A percentile compares a stretch with the other conserved stretches of the same genome.
Evolutionary conservation across 2,113 vertebrate species (phyloP).

Genomic region (Connochaetes taurinus): DNA sequence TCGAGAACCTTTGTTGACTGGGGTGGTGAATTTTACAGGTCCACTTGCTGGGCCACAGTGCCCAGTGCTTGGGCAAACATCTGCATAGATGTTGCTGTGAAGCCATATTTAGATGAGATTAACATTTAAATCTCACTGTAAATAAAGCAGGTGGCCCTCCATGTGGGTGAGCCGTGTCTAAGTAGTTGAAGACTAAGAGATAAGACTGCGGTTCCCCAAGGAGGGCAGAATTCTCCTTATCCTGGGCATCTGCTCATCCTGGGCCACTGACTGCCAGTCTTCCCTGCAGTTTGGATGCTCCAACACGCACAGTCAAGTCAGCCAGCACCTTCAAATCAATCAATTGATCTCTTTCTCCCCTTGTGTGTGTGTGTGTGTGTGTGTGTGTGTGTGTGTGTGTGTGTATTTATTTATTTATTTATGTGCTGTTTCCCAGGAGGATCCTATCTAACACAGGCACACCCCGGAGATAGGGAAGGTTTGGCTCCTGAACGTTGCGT

Average conservation of each 20-base stretch:
- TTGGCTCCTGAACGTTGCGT: neutral
- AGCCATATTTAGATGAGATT: neutral
- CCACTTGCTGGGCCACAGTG: neutral
- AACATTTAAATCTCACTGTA: too few relatives aligned
- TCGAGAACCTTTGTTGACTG: fast-evolving
- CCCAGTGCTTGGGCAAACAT: neutral
- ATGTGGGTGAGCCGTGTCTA: neutral
- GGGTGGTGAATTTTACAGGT: fast-evolving
- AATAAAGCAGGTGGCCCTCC: neutral
- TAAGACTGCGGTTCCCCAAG: fast-evolving
- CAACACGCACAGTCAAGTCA: fast-evolving
- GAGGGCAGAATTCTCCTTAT: fast-evolving
- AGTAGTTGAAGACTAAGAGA: neutral
- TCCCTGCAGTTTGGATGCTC: fast-evolving
- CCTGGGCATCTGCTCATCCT: neutral
- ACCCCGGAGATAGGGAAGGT: fast-evolving
- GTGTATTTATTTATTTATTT: fast-evolving
- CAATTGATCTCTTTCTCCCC: fast-evolving
- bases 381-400: neutral
- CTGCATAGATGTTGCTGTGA: neutral
- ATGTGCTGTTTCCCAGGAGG: too few relatives aligned
- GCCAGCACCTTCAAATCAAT: fast-evolving
- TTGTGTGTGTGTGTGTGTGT: neutral
- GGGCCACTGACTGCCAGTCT: neutral
- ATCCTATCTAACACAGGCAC: neutral